A percentile compares a stretch with the other conserved stretches of the same genome.
Evolutionary conservation across 2,888 invertebrate genomes (phyloP).

Genomic region (Cephus pygmeus): DNA sequence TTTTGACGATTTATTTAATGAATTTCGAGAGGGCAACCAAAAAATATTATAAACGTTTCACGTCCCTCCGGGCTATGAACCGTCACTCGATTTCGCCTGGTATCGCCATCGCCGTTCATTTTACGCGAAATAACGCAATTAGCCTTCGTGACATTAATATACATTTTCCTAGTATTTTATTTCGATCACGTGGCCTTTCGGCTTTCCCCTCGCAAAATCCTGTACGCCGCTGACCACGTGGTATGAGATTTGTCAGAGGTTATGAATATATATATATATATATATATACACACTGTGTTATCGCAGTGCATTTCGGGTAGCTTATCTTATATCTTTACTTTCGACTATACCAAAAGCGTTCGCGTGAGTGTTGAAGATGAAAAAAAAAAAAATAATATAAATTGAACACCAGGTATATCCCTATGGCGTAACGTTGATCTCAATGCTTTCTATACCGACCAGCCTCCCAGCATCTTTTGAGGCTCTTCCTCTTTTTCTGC

Average conservation of each 20-base stretch:
- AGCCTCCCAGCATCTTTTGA: slow-evolving; percentile 50
- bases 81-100: neutral
- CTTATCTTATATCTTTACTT: neutral
- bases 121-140: neutral
- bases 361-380: neutral
- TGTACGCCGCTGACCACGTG: neutral
- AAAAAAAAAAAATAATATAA: neutral
- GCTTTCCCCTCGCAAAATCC: neutral
- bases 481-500: slow-evolving; percentile 48
- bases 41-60: neutral
- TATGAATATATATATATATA: neutral
- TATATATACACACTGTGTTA: too few relatives aligned
- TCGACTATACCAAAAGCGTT: neutral
- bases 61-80: neutral
- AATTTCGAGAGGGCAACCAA: neutral
- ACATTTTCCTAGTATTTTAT: neutral
- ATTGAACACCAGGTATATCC: neutral
- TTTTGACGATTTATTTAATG: neutral
- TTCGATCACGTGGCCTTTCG: neutral
- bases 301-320: neutral
- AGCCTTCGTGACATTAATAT: neutral
- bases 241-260: neutral
- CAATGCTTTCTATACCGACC: neutral
- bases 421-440: neutral
- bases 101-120: neutral